Percentiles rank a stretch among this genome's conserved stretches.
Evolutionary conservation across 2,113 vertebrate genomes (phyloP).

Genomic region (Hyaena hyaena): DNA sequence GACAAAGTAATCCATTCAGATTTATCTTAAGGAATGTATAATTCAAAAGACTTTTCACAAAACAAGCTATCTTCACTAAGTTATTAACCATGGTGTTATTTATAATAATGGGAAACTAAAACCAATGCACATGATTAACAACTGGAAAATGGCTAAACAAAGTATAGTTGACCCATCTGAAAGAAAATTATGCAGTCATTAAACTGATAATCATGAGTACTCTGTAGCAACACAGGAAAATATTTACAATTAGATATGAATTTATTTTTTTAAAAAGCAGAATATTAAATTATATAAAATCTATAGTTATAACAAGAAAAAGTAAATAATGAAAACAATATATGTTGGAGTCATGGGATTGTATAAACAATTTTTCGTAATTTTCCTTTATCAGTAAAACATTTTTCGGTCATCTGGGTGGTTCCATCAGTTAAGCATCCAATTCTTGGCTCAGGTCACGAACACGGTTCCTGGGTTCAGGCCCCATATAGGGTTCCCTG

Average conservation of each 20-base stretch:
- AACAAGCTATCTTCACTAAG: background rate
- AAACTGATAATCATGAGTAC: background rate
- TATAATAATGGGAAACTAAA: slow-evolving; percentile 17
- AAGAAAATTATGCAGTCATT: background rate
- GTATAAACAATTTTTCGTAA: background rate
- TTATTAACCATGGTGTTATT: background rate
- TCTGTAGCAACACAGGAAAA: background rate
- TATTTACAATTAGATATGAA: background rate
- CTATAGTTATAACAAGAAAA: background rate
- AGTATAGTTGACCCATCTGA: background rate
- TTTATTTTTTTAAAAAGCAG: background rate
- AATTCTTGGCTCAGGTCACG: too few species aligned
- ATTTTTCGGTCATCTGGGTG: background rate
- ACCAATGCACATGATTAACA: background rate
- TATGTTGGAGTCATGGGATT: background rate
- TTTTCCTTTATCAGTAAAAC: slow-evolving; percentile 25
- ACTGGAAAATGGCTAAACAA: background rate
- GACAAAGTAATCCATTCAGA: background rate
- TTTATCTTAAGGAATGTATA: background rate
- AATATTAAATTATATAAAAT: slow-evolving; percentile 27
- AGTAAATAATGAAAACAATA: slow-evolving; percentile 7
- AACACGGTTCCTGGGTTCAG: too few species aligned
- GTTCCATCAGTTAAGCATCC: too few species aligned
- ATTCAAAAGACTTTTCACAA: background rate
- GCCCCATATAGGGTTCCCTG: too few species aligned